Base-by-base conservation (phyloP, 1,140 invertebrate species). In the Polyergus mexicanus region DNA sequence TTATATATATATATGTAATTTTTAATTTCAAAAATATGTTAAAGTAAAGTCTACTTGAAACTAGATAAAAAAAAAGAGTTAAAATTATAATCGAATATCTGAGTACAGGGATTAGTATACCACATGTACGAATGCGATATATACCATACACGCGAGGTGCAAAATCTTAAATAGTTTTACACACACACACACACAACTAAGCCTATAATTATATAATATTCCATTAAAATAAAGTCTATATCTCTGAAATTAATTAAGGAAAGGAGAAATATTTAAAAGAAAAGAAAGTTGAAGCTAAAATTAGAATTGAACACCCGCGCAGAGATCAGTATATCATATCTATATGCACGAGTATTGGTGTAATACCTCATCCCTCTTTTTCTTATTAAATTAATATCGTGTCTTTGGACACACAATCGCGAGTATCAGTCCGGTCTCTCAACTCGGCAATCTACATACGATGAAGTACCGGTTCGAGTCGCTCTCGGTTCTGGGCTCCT, bases 401-500 rank as follows among this genome's bases (percentile, higher is more conserved):
- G 51, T 65, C 88, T 83, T 83, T 74, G 68, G 68, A 83, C 22
- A 60, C 78, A 72, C 68, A 41, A 58, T 77, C 44, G 81, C 32
- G 72, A 38, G 54, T 77, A 76, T 84, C 58, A 75, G 47, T 83
- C 63, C 84, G 76, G 87, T 66, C 85, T 86, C 60, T 66, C 58
- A 89, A 58, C 69, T 28, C 54, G 62, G 38, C 72, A 66, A 86
- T 84, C 84, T 77, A 89, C 76, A 77, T 89, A 77, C 44, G 44
- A 65, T 13, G 60, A 58, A 88, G 76, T 89, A 89, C 88, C 84
- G 88, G 88, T 86, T 89, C 54, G 28, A 58, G 66, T 80, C 19
- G 76, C 44, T 77, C 63, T 69, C 44, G 16, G 66, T 62, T 85
- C 68, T 35, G 81, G 28, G 65, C 74, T 85, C 66, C 22, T 75